phyloP scores from a whole-genome alignment of 2,113 vertebrate genomes.

The Ginglymostoma cirratum region DNA sequence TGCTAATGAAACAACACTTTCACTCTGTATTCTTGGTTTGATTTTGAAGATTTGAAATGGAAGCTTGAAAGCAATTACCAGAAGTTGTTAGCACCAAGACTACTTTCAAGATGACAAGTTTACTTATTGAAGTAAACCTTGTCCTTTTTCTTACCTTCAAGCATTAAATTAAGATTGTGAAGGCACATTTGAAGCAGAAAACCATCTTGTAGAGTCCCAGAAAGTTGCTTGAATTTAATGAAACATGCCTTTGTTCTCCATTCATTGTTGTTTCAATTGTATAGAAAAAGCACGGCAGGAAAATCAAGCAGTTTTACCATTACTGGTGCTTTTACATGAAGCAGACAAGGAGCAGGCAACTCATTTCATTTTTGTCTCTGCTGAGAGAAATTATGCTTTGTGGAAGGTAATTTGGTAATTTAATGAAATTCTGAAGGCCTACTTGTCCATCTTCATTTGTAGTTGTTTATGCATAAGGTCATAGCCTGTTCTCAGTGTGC shows the following conservation, averaged over 20 bases:
- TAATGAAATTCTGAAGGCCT: background rate
- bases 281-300: background rate
- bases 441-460: background rate
- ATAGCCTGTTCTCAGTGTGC: background rate
- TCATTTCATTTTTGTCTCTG: background rate
- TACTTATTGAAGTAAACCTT: background rate
- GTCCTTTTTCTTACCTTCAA: background rate
- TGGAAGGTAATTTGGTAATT: background rate
- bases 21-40: background rate
- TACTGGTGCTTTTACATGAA: background rate
- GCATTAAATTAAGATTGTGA: background rate
- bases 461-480: background rate
- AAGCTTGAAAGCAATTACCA: background rate
- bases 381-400: background rate
- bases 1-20: background rate
- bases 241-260: background rate
- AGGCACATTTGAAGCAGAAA: background rate
- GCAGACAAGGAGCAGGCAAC: background rate
- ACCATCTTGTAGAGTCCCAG: background rate
- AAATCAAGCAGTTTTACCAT: background rate
- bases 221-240: background rate
- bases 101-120: background rate
- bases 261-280: background rate
- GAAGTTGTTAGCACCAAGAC: background rate
- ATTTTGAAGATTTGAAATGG: background rate